Conservation (phyloP, 1,140 invertebrate genomes). For the Leguminivora glycinivorella region DNA sequence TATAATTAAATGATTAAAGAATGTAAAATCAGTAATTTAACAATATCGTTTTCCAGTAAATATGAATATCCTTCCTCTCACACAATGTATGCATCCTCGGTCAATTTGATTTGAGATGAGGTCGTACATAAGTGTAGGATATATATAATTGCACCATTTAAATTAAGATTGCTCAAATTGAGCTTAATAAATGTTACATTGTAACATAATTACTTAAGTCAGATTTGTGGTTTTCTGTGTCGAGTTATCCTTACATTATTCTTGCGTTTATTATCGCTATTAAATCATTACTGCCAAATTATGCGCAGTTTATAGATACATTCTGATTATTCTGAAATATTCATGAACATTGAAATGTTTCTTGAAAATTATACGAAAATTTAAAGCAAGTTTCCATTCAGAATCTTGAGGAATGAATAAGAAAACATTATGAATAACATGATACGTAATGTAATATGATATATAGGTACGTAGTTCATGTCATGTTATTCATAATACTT, state of each 20-base stretch:
- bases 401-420: too few relatives aligned
- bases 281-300: too few relatives aligned
- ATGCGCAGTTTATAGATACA: too few relatives aligned
- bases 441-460: too few relatives aligned
- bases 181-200: background rate
- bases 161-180: background rate
- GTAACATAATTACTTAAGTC: background rate
- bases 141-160: background rate
- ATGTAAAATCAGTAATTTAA: background rate
- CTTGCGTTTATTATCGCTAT: background rate
- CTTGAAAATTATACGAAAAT: too few relatives aligned
- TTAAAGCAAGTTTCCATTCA: too few relatives aligned
- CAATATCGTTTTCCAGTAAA: background rate
- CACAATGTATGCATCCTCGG: background rate
- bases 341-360: too few relatives aligned
- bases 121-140: background rate
- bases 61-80: constrained; percentile 17
- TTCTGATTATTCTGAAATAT: too few relatives aligned
- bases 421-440: too few relatives aligned
- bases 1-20: background rate
- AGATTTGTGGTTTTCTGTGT: background rate
- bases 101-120: background rate
- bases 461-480: too few relatives aligned
- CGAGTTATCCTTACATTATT: background rate
- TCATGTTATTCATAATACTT: too few relatives aligned